phyloP scores from a whole-genome alignment of 1,140 invertebrate genomes.

The Nylanderia fulva region DNA sequence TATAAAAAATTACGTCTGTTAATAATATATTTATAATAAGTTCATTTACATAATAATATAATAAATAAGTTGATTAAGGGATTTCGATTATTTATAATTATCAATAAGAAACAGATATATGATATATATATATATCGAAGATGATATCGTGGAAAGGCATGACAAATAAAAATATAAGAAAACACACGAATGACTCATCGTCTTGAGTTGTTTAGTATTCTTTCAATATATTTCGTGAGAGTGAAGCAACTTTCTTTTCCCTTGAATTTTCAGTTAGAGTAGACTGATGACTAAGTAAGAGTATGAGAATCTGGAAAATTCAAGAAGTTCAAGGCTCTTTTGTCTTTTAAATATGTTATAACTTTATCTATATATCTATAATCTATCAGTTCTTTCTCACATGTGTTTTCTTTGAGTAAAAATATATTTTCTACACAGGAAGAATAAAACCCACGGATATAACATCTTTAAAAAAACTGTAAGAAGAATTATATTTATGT shows the following conservation, averaged over 20 bases:
- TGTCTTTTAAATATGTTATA: neutral
- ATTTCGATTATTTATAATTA: neutral
- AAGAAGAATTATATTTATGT: constrained; percentile 22
- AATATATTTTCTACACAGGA: neutral
- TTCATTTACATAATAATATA: neutral
- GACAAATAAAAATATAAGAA: neutral
- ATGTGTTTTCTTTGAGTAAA: neutral
- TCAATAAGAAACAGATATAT: neutral
- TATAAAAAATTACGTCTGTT: too few species aligned
- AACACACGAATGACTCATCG: constrained; percentile 46
- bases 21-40: too few species aligned
- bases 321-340: neutral
- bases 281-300: constrained; percentile 67
- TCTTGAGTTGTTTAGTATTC: constrained; percentile 60
- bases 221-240: constrained; percentile 60
- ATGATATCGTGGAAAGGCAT: neutral
- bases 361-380: neutral
- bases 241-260: constrained; percentile 65
- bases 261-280: constrained; percentile 29
- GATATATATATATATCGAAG: neutral
- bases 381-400: neutral
- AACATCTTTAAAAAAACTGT: neutral
- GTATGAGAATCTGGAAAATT: constrained; percentile 21
- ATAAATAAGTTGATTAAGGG: neutral
- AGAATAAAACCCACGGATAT: neutral